Conservation (phyloP, 2,797 vertebrate species). For the Premnoplex brunnescens region DNA sequence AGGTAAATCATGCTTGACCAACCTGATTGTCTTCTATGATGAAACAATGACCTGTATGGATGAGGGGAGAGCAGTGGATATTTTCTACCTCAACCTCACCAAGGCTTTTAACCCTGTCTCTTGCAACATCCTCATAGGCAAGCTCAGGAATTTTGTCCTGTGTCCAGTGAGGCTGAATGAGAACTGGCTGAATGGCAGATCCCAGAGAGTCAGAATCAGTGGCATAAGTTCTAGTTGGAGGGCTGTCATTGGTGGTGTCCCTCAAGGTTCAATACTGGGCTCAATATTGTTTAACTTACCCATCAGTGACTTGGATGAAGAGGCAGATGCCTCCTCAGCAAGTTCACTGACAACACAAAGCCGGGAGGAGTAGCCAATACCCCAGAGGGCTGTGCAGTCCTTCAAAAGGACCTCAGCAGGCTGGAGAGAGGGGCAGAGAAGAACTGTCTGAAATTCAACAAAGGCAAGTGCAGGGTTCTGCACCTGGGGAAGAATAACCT, state of each 20-base stretch:
- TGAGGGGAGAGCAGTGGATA: background rate
- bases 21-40: background rate
- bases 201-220: background rate
- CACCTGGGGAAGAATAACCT: background rate
- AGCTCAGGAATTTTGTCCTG: background rate
- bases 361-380: background rate
- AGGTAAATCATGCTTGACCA: background rate
- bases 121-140: background rate
- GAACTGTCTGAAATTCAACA: background rate
- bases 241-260: background rate
- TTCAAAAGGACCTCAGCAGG: background rate
- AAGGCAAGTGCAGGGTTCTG: background rate
- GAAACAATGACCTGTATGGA: background rate
- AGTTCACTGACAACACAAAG: background rate
- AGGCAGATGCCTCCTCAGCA: background rate
- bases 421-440: background rate
- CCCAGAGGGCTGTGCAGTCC: background rate
- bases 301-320: background rate
- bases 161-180: background rate
- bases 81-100: background rate
- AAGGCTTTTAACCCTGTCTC: background rate
- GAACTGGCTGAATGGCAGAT: background rate
- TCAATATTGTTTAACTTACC: background rate
- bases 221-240: background rate
- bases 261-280: background rate